phyloP scores from a whole-genome alignment of 2,888 invertebrate genomes.

The Gastracanthus pulcherrimus region DNA sequence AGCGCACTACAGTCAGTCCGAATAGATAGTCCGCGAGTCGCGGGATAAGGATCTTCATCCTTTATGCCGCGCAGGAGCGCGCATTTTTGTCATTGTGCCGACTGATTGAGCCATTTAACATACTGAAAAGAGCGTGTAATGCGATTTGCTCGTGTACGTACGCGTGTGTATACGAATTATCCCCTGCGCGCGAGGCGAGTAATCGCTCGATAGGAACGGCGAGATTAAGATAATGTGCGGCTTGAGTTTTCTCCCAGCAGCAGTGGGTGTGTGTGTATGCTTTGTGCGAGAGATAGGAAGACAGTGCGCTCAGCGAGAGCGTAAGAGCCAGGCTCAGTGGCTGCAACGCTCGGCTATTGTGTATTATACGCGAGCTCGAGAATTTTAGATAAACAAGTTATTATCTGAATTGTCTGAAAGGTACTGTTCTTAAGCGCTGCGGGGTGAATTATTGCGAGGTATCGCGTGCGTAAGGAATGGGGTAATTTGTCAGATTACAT shows the following conservation, averaged over 20 bases:
- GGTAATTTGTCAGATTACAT: conserved; percentile 4
- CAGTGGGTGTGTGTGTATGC: background rate
- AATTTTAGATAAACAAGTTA: conserved; percentile 37
- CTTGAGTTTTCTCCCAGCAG: background rate
- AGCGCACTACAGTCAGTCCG: background rate
- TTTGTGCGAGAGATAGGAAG: background rate
- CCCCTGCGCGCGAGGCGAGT: background rate
- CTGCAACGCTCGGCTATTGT: background rate
- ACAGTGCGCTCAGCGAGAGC: background rate
- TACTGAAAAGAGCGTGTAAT: conserved; percentile 41
- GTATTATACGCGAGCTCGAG: background rate
- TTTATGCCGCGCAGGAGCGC: background rate
- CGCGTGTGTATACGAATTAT: background rate
- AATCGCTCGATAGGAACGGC: conserved; percentile 8
- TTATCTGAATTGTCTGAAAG: background rate
- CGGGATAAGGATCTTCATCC: conserved; percentile 32
- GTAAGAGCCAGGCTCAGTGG: background rate
- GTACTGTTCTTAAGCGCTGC: background rate
- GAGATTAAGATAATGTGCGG: conserved; percentile 26
- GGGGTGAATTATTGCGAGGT: background rate
- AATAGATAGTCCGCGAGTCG: conserved; percentile 1
- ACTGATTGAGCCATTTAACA: conserved; percentile 48
- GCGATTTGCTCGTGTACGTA: conserved; percentile 9
- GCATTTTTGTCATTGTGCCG: conserved; percentile 33
- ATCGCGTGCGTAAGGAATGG: background rate